phyloP scores from a whole-genome alignment of 1,140 invertebrate genomes.

The Drosophila nigrodunni region DNA sequence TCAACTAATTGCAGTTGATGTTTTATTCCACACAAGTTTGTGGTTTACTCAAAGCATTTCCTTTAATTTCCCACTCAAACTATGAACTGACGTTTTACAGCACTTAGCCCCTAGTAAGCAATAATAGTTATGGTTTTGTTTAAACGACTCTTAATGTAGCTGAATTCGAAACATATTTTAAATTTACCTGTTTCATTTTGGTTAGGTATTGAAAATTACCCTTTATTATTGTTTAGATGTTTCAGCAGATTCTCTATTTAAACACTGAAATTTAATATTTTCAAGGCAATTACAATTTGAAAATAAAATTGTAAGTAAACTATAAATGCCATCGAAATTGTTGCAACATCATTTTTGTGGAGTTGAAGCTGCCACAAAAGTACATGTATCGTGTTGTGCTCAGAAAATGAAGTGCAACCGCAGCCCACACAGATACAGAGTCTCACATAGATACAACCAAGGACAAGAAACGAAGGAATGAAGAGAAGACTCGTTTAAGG shows the following conservation, averaged over 20 bases:
- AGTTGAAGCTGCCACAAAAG: constrained; percentile 24
- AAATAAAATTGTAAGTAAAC: not conserved
- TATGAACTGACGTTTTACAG: not conserved
- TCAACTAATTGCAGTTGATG: constrained; percentile 71
- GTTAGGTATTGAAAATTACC: too few relatives aligned
- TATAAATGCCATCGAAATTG: constrained; percentile 6
- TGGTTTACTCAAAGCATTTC: not conserved
- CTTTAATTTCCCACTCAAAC: too few relatives aligned
- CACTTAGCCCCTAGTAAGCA: constrained; percentile 13
- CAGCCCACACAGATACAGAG: constrained; percentile 20
- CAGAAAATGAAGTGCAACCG: constrained; percentile 59
- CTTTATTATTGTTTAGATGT: too few relatives aligned
- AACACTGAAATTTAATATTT: too few relatives aligned
- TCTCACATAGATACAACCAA: constrained; percentile 7
- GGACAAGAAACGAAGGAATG: not conserved
- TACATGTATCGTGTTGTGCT: constrained; percentile 31
- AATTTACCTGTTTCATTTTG: too few relatives aligned
- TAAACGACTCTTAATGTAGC: too few relatives aligned
- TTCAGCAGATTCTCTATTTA: too few relatives aligned
- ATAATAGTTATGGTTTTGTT: too few relatives aligned
- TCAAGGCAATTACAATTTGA: not conserved
- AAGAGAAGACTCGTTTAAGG: constrained; percentile 25
- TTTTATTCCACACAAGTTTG: constrained; percentile 45
- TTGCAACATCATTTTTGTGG: constrained; percentile 18
- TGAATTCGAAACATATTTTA: too few relatives aligned